These are phyloP conservation scores for Pyrrhosoma nymphula DNA, from an alignment of 2,888 invertebrate genomes.

Conservation along the genomic window DNA sequence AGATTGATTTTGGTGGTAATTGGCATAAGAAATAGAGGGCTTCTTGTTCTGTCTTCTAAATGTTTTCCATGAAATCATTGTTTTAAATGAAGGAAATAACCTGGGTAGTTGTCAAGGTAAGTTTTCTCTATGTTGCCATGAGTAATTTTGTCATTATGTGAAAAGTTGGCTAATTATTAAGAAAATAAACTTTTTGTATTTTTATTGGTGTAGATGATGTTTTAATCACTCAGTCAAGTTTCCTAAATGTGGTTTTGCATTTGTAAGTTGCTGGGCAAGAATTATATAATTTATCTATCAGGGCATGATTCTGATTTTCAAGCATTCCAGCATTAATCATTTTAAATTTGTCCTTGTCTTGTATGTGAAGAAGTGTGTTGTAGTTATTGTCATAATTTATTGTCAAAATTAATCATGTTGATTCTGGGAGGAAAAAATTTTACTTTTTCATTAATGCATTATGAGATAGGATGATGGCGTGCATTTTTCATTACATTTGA, in stretches of 20 bases:
- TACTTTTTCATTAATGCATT: not conserved
- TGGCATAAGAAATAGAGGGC: not conserved
- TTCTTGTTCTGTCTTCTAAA: not conserved
- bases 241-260: not conserved
- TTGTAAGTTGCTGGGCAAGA: constrained; percentile 2
- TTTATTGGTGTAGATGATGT: not conserved
- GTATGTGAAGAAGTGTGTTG: not conserved
- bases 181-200: not conserved
- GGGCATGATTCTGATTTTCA: not conserved
- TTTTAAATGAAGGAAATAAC: not conserved
- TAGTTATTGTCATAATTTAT: constrained; percentile 23
- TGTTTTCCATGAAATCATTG: not conserved
- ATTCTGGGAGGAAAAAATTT: not conserved
- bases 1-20: not conserved
- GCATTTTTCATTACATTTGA: constrained; percentile 26
- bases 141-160: not conserved
- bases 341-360: not conserved
- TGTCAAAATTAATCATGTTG: not conserved
- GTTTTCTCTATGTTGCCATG: not conserved
- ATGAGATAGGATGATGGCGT: not conserved
- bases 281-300: not conserved
- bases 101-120: not conserved
- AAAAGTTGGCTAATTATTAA: not conserved
- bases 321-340: constrained; percentile 6
- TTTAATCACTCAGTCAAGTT: not conserved